phyloP scores from a whole-genome alignment of 2,888 invertebrate genomes.

The Eupithecia insigniata region DNA sequence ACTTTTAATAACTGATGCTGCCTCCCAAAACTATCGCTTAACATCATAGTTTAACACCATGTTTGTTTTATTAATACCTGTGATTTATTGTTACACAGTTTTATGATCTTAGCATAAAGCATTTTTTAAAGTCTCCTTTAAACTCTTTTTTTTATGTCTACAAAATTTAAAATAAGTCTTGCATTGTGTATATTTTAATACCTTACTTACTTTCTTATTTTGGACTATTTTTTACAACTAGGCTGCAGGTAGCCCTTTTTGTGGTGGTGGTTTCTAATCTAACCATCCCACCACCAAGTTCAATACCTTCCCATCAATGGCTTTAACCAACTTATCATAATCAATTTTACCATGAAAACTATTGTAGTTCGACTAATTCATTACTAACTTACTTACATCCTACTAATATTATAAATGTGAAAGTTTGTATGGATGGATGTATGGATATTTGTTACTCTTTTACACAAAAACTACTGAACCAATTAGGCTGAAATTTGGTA shows the following conservation, averaged over 20 bases:
- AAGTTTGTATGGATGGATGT: no score
- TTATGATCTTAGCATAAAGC: background rate
- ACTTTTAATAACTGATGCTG: constrained; percentile 34
- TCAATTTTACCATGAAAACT: no score
- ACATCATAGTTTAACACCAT: background rate
- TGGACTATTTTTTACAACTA: background rate
- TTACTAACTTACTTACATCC: no score
- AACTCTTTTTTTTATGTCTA: background rate
- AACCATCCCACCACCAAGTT: background rate
- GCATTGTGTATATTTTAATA: background rate
- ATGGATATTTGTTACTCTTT: no score
- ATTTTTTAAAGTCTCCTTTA: no score
- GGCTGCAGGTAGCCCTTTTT: background rate
- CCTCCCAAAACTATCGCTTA: constrained; percentile 14
- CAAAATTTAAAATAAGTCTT: background rate
- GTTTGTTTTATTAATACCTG: constrained; percentile 4
- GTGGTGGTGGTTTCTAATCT: no score
- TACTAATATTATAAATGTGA: no score
- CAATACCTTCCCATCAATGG: background rate
- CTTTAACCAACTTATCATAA: background rate
- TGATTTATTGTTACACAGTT: background rate
- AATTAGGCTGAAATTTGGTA: no score
- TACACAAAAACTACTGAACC: no score
- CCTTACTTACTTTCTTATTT: background rate
- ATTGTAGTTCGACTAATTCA: no score